These are phyloP conservation scores for Campylomormyrus numenius DNA, from an alignment of 2,113 vertebrate species.

Conservation along the genomic window DNA sequence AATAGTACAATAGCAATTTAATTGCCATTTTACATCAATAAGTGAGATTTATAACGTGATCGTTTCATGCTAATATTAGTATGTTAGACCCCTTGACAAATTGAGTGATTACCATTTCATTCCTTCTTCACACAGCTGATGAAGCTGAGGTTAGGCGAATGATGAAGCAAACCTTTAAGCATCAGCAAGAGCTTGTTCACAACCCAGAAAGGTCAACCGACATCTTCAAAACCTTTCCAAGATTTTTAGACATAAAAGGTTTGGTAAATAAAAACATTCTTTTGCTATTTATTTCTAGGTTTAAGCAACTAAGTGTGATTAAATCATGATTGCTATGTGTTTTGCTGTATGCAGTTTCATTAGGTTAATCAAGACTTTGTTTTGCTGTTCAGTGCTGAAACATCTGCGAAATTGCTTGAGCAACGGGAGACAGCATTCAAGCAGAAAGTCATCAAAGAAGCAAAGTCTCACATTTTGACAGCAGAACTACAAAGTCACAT, in stretches of 20 bases:
- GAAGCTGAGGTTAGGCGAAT: conserved; percentile 11
- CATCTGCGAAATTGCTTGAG: neutral
- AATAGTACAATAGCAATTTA: neutral
- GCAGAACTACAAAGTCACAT: neutral
- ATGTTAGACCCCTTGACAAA: neutral
- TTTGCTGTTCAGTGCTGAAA: conserved; percentile 15
- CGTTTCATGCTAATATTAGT: neutral
- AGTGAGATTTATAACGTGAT: neutral
- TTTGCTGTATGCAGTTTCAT: neutral
- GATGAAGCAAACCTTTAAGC: conserved; percentile 15
- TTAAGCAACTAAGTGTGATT: neutral
- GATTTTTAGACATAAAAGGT: conserved; percentile 21
- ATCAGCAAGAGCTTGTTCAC: conserved; percentile 20
- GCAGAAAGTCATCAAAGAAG: conserved; percentile 18
- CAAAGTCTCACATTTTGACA: conserved; percentile 13
- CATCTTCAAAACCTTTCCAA: conserved; percentile 15
- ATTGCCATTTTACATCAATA: neutral
- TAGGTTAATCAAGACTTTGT: conserved; percentile 17
- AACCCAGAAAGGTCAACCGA: conserved; percentile 17
- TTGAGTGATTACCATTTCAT: conserved; percentile 7
- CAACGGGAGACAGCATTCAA: conserved; percentile 17
- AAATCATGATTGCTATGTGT: neutral
- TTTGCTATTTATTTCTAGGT: neutral
- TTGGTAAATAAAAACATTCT: neutral
- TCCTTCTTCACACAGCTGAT: conserved; percentile 18